Evolutionary conservation across 1,140 invertebrate genomes (phyloP).

Genomic region (Heliconius hewitsoni): DNA sequence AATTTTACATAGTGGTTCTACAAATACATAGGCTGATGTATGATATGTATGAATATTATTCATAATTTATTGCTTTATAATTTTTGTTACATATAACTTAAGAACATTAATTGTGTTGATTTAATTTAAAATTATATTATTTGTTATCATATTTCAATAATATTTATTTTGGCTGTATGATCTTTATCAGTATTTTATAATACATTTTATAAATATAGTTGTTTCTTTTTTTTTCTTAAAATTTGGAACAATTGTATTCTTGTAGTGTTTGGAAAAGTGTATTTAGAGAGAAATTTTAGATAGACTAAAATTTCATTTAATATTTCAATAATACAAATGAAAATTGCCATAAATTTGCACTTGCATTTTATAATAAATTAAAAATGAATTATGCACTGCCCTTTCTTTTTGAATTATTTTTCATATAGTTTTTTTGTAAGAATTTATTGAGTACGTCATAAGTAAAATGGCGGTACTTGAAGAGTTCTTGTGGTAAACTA

Average conservation of each 20-base stretch:
- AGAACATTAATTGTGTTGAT: background rate
- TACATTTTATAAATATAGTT: background rate
- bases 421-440: background rate
- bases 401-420: background rate
- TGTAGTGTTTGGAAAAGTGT: background rate
- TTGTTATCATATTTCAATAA: background rate
- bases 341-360: background rate
- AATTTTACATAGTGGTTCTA: constrained; percentile 10
- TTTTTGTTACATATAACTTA: background rate
- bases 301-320: background rate
- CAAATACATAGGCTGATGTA: background rate
- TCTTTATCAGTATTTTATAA: background rate
- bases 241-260: background rate
- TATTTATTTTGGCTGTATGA: background rate
- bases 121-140: background rate
- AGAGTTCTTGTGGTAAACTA: background rate
- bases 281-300: background rate
- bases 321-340: background rate
- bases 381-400: background rate
- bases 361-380: background rate
- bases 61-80: background rate
- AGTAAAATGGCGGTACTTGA: background rate
- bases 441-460: background rate
- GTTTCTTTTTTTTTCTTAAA: background rate
- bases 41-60: background rate